Conservation (phyloP, 2,113 vertebrate species). For the Salvelinus sp. region DNA sequence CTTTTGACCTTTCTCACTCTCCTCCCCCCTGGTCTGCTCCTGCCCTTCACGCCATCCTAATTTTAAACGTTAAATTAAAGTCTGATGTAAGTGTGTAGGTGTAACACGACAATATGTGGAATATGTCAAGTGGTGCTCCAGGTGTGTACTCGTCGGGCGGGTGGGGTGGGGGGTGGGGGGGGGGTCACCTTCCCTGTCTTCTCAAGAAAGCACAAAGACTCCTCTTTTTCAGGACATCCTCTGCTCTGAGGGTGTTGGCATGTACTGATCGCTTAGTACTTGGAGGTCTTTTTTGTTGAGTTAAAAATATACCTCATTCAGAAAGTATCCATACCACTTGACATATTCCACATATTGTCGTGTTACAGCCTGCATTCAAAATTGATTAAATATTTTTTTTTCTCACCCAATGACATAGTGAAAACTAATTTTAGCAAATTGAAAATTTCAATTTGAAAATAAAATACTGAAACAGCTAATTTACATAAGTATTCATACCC, state of each 20-base stretch:
- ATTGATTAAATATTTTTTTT: too few species aligned
- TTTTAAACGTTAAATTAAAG: constrained; percentile 13
- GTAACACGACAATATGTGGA: too few species aligned
- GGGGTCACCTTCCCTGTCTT: constrained; percentile 2
- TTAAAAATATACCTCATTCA: neutral
- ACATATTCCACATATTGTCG: too few species aligned
- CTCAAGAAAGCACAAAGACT: constrained; percentile 4
- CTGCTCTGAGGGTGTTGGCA: constrained; percentile 1
- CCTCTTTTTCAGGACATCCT: neutral
- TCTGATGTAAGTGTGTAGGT: neutral
- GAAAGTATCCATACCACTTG: too few species aligned
- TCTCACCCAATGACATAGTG: too few species aligned
- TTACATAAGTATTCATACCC: too few species aligned
- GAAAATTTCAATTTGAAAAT: too few species aligned
- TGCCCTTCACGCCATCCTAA: constrained; percentile 7
- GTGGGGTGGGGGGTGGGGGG: neutral
- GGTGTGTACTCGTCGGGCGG: neutral
- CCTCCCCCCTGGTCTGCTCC: neutral
- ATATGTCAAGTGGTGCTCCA: neutral
- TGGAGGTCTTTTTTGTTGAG: neutral
- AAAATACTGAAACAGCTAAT: too few species aligned
- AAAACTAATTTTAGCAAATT: too few species aligned
- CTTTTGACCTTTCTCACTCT: constrained; percentile 17
- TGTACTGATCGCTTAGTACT: neutral
- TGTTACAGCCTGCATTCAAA: too few species aligned